phyloP scores from a whole-genome alignment of 2,797 vertebrate genomes.

The Erithacus rubecula region DNA sequence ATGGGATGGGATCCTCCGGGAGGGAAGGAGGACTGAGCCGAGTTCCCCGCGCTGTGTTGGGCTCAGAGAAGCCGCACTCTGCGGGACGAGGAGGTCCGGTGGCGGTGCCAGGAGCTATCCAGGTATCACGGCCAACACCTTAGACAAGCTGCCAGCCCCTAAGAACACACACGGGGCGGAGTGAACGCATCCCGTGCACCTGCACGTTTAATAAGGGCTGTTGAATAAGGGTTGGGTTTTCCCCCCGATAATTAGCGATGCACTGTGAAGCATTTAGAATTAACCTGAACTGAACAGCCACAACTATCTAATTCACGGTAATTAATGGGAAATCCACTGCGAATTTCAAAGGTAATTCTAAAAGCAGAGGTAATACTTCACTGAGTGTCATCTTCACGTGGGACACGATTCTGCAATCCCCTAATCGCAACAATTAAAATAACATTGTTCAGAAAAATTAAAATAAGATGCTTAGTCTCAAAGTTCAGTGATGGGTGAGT shows the following conservation, averaged over 20 bases:
- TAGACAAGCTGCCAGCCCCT: neutral
- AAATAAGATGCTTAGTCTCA: neutral
- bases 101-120: neutral
- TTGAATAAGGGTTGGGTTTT: neutral
- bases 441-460: neutral
- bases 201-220: too few relatives aligned
- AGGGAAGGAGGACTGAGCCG: rapidly evolving
- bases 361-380: neutral
- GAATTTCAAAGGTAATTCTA: neutral
- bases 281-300: neutral
- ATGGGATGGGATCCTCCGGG: neutral
- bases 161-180: neutral
- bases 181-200: neutral
- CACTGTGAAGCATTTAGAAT: neutral
- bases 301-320: neutral
- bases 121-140: neutral
- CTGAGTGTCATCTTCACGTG: neutral
- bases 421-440: neutral
- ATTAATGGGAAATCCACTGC: neutral
- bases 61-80: neutral
- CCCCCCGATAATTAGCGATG: neutral
- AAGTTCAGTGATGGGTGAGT: neutral
- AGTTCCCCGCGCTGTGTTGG: too few relatives aligned
- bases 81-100: neutral
- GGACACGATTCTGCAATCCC: neutral